Evolutionary conservation across 2,797 vertebrate species (phyloP).

Genomic region (Hapalemur alaotrensis): DNA sequence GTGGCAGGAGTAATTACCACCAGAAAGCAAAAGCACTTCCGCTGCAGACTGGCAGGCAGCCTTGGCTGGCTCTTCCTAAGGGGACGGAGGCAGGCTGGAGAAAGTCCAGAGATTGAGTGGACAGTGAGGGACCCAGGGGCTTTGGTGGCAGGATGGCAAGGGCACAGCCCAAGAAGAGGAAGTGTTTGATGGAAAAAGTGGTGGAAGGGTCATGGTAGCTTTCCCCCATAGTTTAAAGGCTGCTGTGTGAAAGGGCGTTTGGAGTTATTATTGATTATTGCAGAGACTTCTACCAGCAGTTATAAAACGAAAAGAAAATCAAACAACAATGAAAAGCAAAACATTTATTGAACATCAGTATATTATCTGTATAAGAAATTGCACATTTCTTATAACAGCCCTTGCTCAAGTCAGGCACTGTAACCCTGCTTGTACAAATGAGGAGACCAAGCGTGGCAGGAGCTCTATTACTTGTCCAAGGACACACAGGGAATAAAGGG

Average conservation of each 20-base stretch:
- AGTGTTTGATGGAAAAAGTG: neutral
- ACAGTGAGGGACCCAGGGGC: neutral
- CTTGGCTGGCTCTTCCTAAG: neutral
- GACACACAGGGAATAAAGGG: neutral
- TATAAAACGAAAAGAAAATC: neutral
- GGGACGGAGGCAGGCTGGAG: neutral
- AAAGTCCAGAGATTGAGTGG: neutral
- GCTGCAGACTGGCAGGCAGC: neutral
- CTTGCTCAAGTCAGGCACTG: neutral
- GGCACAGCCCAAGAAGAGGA: neutral
- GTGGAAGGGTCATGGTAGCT: neutral
- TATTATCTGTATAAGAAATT: neutral
- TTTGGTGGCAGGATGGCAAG: neutral
- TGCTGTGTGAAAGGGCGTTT: neutral
- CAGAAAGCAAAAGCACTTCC: conserved; percentile 66
- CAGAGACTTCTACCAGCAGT: neutral
- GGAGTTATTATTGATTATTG: neutral
- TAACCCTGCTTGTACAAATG: neutral
- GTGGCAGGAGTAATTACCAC: conserved; percentile 76
- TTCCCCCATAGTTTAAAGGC: neutral
- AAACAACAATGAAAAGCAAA: neutral
- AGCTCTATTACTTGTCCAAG: neutral
- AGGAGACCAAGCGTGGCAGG: neutral
- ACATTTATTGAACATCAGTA: neutral
- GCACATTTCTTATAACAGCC: neutral